These are phyloP conservation scores for Myrmophylax atrothorax DNA, from an alignment of 2,113 vertebrate species.

Conservation along the genomic window DNA sequence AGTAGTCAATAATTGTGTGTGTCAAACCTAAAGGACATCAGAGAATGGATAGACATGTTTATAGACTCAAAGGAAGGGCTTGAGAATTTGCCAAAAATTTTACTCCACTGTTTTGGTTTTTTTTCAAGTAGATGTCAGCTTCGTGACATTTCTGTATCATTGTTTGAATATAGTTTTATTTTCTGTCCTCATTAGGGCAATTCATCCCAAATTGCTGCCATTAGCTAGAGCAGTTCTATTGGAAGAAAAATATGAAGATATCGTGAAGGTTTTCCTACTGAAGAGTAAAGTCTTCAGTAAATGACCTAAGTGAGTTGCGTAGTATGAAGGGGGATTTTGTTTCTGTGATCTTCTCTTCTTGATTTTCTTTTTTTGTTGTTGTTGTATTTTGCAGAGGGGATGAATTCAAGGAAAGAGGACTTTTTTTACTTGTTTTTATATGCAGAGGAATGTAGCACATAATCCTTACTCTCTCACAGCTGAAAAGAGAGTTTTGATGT, in stretches of 20 bases:
- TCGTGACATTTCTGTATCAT: neutral
- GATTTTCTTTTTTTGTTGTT: neutral
- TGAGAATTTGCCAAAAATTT: neutral
- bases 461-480: neutral
- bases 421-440: neutral
- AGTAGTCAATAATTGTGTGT: neutral
- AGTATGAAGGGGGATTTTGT: neutral
- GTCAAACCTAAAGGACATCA: neutral
- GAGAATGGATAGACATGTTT: neutral
- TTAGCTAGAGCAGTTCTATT: neutral
- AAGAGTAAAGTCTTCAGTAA: neutral
- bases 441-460: neutral
- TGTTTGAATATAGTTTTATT: neutral
- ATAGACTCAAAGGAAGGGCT: neutral
- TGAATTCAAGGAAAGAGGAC: neutral
- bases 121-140: neutral
- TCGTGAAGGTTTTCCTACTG: neutral
- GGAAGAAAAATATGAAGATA: neutral
- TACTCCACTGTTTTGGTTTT: accelerated
- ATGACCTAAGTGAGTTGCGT: neutral
- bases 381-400: neutral
- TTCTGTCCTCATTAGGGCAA: neutral
- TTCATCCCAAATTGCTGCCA: neutral
- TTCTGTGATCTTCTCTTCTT: neutral
- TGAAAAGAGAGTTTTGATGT: neutral